phyloP scores from a whole-genome alignment of 2,113 vertebrate species.

The Indicator maculatus region DNA sequence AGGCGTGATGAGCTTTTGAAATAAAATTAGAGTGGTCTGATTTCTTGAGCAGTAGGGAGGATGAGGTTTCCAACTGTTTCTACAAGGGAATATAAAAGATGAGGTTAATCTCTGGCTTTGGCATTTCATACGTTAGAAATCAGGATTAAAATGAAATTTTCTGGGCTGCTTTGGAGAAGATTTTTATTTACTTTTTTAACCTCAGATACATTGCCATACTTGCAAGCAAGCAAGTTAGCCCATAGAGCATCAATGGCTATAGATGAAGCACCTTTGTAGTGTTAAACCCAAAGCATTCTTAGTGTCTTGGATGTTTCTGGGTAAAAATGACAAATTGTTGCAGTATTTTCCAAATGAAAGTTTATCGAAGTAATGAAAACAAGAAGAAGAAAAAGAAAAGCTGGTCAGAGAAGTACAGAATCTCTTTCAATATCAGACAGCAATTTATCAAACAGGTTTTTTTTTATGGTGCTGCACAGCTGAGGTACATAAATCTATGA shows the following conservation, averaged over 20 bases:
- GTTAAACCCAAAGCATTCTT: background rate
- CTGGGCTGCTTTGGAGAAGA: background rate
- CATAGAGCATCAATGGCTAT: background rate
- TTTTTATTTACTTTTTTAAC: background rate
- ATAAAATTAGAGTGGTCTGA: background rate
- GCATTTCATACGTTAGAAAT: background rate
- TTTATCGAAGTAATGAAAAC: background rate
- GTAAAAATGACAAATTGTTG: background rate
- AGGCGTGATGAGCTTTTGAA: background rate
- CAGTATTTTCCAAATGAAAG: background rate
- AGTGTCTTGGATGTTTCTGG: background rate
- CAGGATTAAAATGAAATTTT: background rate
- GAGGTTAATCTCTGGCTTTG: background rate
- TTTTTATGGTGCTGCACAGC: background rate
- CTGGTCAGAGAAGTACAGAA: background rate
- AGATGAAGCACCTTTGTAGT: background rate
- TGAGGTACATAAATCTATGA: background rate
- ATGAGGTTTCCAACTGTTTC: conserved; percentile 42
- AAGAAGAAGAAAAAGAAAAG: background rate
- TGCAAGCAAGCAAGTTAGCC: background rate
- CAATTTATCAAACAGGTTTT: background rate
- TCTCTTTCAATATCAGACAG: background rate
- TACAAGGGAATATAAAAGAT: background rate
- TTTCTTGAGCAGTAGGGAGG: conserved; percentile 12
- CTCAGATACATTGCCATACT: background rate